These are phyloP conservation scores for Adelges cooleyi DNA, from an alignment of 1,140 invertebrate species.

Conservation along the genomic window DNA sequence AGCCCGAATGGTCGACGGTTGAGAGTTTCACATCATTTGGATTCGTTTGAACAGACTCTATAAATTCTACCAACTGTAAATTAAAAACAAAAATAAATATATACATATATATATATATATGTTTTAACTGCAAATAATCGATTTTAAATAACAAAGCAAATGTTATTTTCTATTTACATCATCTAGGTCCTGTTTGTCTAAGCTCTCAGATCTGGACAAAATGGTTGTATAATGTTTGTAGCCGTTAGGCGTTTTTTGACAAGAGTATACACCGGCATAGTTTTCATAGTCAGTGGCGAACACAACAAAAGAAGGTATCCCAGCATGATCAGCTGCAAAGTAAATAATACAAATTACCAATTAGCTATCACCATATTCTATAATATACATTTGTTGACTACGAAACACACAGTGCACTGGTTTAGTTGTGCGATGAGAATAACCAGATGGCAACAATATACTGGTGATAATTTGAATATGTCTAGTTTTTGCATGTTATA, in stretches of 20 bases:
- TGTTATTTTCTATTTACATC: too few relatives aligned
- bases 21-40: slow-evolving; percentile 63
- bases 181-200: slow-evolving; percentile 55
- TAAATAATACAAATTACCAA: background rate
- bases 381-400: too few relatives aligned
- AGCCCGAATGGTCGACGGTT: slow-evolving; percentile 56
- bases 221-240: slow-evolving; percentile 67
- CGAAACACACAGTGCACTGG: too few relatives aligned
- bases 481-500: too few relatives aligned
- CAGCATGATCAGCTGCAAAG: slow-evolving; percentile 54
- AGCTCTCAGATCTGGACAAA: slow-evolving; percentile 52
- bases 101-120: too few relatives aligned
- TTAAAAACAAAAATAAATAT: slow-evolving; percentile 20
- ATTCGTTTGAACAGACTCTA: slow-evolving; percentile 51
- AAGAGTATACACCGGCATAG: slow-evolving; percentile 66
- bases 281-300: slow-evolving; percentile 61
- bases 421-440: too few relatives aligned
- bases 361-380: too few relatives aligned
- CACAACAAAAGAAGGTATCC: slow-evolving; percentile 58
- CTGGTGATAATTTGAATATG: too few relatives aligned
- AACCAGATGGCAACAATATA: too few relatives aligned
- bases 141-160: background rate
- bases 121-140: background rate
- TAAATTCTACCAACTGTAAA: slow-evolving; percentile 47
- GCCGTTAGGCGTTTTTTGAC: slow-evolving; percentile 60